Conservation (phyloP, 2,113 vertebrate genomes). For the Procapra przewalskii region DNA sequence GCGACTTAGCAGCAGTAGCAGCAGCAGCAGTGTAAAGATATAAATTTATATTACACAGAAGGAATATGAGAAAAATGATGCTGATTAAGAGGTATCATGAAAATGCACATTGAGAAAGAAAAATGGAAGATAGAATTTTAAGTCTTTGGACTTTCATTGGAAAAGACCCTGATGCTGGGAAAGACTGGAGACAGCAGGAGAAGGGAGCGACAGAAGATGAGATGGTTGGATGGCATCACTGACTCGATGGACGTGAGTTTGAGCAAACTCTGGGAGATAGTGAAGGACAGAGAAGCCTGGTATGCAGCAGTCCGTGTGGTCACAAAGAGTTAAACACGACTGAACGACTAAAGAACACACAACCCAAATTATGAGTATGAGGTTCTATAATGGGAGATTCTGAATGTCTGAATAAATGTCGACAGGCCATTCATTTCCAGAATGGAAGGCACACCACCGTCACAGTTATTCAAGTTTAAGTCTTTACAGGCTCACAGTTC, state of each 20-base stretch:
- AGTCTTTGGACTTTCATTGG: neutral
- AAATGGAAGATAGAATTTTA: neutral
- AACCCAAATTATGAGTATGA: neutral
- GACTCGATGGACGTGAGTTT: accelerated
- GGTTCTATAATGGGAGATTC: too few relatives aligned
- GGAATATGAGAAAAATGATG: neutral
- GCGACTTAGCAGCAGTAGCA: too few relatives aligned
- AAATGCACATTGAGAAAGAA: neutral
- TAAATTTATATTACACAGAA: neutral
- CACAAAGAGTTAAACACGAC: neutral
- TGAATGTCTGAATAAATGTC: neutral
- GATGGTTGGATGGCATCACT: neutral
- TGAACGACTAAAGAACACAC: accelerated
- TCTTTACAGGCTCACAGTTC: neutral
- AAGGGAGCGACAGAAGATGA: neutral
- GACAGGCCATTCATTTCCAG: neutral
- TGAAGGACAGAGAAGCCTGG: neutral
- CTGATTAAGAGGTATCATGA: neutral
- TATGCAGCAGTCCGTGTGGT: accelerated
- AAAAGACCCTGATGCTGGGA: neutral
- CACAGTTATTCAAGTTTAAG: neutral
- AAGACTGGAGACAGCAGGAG: neutral
- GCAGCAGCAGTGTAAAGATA: neutral
- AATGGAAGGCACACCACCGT: neutral
- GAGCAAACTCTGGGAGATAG: accelerated